phyloP scores from a whole-genome alignment of 2,113 vertebrate species.

The Mustela lutreola region DNA sequence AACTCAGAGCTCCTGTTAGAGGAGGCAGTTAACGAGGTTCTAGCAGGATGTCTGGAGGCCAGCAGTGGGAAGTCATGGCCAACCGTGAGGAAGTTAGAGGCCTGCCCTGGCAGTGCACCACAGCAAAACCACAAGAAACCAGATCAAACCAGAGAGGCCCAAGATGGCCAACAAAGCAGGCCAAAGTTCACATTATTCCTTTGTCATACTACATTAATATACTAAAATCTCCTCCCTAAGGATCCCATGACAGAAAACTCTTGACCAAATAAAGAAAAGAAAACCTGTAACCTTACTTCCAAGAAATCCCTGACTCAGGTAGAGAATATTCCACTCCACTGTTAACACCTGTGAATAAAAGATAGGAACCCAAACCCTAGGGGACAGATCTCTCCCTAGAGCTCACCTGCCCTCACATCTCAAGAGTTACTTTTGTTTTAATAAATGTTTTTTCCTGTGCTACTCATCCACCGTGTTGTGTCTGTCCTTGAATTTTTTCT shows the following conservation, averaged over 20 bases:
- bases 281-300: background rate
- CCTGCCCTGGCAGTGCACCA: background rate
- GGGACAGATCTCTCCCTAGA: background rate
- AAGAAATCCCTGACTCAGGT: background rate
- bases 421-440: background rate
- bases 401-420: background rate
- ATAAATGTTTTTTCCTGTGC: background rate
- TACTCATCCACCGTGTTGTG: background rate
- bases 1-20: background rate
- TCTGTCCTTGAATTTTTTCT: background rate
- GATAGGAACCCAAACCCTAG: background rate
- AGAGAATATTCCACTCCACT: background rate
- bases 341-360: background rate
- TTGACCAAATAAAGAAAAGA: background rate
- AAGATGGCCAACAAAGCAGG: background rate
- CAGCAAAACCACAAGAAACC: background rate
- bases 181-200: background rate
- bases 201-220: background rate
- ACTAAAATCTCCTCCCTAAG: background rate
- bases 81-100: background rate
- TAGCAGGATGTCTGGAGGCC: background rate
- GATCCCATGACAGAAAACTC: background rate
- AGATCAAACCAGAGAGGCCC: background rate
- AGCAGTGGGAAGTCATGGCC: background rate
- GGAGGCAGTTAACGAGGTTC: background rate